Conservation (phyloP, 2,888 invertebrate species). For the Listrodromus nycthemerus region DNA sequence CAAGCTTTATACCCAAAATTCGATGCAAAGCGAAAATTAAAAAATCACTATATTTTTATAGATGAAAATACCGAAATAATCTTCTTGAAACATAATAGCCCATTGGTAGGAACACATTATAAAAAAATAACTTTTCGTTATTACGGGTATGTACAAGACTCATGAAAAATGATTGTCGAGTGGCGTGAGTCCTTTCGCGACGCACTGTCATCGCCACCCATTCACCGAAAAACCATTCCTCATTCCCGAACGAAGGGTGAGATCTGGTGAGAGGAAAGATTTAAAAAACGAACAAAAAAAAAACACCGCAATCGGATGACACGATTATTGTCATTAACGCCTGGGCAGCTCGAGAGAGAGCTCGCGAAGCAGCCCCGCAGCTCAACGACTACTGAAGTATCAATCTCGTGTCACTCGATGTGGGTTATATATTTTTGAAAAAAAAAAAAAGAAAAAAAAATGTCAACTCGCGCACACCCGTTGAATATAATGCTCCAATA, state of each 20-base stretch:
- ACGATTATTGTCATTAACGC: constrained; percentile 78
- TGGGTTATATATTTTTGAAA: constrained; percentile 82
- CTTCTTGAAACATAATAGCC: not conserved
- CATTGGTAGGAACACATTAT: not conserved
- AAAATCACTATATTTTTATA: no score
- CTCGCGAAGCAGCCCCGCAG: constrained; percentile 72
- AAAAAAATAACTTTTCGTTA: not conserved
- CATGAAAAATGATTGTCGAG: constrained; percentile 64
- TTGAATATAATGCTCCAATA: constrained; percentile 82
- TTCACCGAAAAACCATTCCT: constrained; percentile 54
- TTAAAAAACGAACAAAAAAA: constrained; percentile 35
- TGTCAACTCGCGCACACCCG: constrained; percentile 79
- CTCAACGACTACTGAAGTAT: constrained; percentile 77
- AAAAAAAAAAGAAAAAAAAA: constrained; percentile 51
- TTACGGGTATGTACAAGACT: not conserved
- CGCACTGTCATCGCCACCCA: constrained; percentile 48
- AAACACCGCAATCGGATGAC: constrained; percentile 64
- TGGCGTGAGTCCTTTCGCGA: constrained; percentile 32
- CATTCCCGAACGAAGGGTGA: constrained; percentile 58
- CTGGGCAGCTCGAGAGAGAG: constrained; percentile 52
- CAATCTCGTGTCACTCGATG: constrained; percentile 80
- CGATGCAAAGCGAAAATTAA: not conserved
- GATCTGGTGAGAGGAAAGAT: constrained; percentile 24
- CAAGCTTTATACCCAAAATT: not conserved
- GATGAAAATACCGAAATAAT: not conserved